These are phyloP conservation scores for Anser cygnoides DNA, from an alignment of 2,113 vertebrate species.

Conservation along the genomic window DNA sequence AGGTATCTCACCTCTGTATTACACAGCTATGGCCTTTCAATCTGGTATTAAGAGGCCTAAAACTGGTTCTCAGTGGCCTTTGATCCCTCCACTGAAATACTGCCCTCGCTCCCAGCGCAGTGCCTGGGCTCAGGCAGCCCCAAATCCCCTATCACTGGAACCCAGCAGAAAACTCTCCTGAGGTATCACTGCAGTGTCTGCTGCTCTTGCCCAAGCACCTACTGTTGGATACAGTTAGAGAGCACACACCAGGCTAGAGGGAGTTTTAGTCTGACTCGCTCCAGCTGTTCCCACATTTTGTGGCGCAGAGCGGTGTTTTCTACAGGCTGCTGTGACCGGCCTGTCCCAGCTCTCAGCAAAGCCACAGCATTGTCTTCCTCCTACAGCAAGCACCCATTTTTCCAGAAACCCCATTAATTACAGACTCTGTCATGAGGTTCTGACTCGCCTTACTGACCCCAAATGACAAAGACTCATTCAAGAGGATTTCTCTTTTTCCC, in stretches of 20 bases:
- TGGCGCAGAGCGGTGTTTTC: fast-evolving
- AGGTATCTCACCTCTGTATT: background rate
- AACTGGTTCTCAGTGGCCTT: background rate
- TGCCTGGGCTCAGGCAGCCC: background rate
- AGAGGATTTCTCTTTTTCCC: background rate
- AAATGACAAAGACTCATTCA: background rate
- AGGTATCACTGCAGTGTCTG: background rate
- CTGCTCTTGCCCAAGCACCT: background rate
- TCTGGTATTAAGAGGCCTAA: background rate
- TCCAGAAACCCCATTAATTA: background rate
- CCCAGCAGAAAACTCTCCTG: background rate
- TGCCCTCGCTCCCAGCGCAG: background rate
- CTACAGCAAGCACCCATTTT: background rate
- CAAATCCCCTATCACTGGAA: background rate
- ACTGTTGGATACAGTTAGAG: background rate
- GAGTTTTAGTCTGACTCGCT: background rate
- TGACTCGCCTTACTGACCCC: background rate
- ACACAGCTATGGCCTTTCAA: fast-evolving
- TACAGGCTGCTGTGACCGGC: background rate
- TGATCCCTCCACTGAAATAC: background rate
- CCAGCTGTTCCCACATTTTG: background rate
- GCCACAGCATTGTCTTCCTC: background rate
- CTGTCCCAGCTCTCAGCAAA: background rate
- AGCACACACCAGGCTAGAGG: background rate
- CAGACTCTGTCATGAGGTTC: background rate